Evolutionary conservation across 2,888 invertebrate species (phyloP).

Genomic region (Cloeon dipterum): DNA sequence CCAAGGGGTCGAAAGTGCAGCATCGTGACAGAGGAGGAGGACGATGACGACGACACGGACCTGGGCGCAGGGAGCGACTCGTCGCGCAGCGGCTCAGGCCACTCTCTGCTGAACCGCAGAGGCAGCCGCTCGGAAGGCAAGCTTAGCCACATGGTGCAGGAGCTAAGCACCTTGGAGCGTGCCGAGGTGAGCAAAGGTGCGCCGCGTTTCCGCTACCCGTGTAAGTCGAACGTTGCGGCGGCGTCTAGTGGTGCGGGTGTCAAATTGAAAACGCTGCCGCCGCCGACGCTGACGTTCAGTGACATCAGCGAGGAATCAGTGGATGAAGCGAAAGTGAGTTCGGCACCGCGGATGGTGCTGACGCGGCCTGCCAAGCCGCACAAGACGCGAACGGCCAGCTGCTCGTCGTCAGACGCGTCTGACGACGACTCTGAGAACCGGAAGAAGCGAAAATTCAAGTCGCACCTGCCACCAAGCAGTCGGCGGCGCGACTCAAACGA

Average conservation of each 20-base stretch:
- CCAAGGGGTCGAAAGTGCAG: slow-evolving; percentile 63
- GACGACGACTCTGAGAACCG: slow-evolving; percentile 65
- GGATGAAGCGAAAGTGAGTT: slow-evolving; percentile 3
- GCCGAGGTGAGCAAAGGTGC: slow-evolving; percentile 14
- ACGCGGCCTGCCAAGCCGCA: slow-evolving; percentile 38
- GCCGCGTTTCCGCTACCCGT: background rate
- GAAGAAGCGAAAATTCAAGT: slow-evolving; percentile 55
- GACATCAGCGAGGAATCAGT: slow-evolving; percentile 41
- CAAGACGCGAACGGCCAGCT: slow-evolving; percentile 60
- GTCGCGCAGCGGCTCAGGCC: background rate
- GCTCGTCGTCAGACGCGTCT: slow-evolving; percentile 85
- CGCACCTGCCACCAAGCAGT: slow-evolving; percentile 9
- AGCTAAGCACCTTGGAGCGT: slow-evolving; percentile 24
- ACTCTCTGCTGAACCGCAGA: slow-evolving; percentile 27
- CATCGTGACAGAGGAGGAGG: slow-evolving; percentile 81
- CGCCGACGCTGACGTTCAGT: slow-evolving; percentile 29
- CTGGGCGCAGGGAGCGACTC: background rate
- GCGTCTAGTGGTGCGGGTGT: slow-evolving; percentile 12
- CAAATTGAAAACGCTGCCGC: slow-evolving; percentile 34
- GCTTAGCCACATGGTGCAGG: slow-evolving; percentile 42
- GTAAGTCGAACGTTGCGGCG: slow-evolving; percentile 3
- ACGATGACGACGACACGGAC: slow-evolving; percentile 51
- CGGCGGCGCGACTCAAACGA: slow-evolving; percentile 57
- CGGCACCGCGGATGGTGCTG: background rate
- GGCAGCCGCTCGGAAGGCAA: slow-evolving; percentile 64